Base-by-base conservation (phyloP, 1,140 invertebrate species). In the Drosophila auraria region DNA sequence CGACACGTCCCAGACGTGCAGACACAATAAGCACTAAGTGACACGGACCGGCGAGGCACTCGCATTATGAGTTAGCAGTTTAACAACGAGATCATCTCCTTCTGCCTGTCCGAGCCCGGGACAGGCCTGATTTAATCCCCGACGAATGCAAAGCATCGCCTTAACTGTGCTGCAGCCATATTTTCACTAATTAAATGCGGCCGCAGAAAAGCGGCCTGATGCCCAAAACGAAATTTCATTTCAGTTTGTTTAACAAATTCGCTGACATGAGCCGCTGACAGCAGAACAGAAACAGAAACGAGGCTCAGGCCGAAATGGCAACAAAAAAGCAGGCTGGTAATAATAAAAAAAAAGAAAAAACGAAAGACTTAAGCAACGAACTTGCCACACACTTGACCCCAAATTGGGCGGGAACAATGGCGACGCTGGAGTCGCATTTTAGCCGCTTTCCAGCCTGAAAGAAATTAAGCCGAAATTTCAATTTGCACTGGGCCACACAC, bases 21-120 rank as follows among this genome's bases (percentile, higher is more conserved):
- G 87, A 89, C 86, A 89, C 86, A 90, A 89, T 90, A 87, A 87
- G 76, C 78, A 73, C 87, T 87, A 91, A 90, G 81, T 87, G 87
- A 87, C 76, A 75, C 73, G 79, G 71, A 42, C 59, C 86, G 77
- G 47, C 47, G 49, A 45, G 56, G 42, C 36, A 72, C 60, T 77
- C 62, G 74, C 61, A 68, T 82, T 91, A 90, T 90, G 86, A 90
- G 79, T 87, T 80, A 74, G 87, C 86, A 82, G 66, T 87, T 90
- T 91, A 82, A 78, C 72, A 89, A 76, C 77, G 75, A 74, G 79
- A 81, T 78, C 69, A 69, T 80, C 65, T 87, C 75, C 70, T 86
- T 83, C 77, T 83, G 80, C 69, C 73, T 89, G 72, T 87, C 72
- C 49, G 82, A 50, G 62, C 60, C 50, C 59, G 12, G 27, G 45